Base-by-base conservation (phyloP, 1,140 invertebrate genomes). In the Zeugodacus cucurbitae region DNA sequence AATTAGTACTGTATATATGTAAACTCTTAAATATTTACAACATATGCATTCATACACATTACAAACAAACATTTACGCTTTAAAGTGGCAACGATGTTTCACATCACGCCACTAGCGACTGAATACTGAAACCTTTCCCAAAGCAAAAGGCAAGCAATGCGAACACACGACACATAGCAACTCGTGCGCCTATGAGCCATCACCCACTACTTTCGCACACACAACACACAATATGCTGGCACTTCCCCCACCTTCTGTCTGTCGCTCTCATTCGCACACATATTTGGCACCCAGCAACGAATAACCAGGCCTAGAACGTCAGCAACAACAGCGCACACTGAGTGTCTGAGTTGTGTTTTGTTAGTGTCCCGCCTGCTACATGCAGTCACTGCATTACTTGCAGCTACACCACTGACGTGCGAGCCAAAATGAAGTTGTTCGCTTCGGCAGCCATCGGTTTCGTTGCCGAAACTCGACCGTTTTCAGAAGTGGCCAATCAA, bases 401-500 rank as follows among this genome's bases (percentile, higher is more conserved):
- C 41, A 48, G 29, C 74, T 54, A 48, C 74, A 82, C 74, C 74
- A 48, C 74, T 82, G 26, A 41, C 41, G 11, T 41, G 26, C 74
- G 41, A 26, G n/a, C 74, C 74, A 82, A 48, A 48, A 48, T 82
- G 37, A 82, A 82, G 74, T 82, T 82, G 10, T 20, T 14, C 5
- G 41, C 74, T 82, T 82, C 74, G 74, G 37, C 74, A 82, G 74
- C 74, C 74, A 82, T 82, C 74, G 74, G 37, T 82, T 82, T 82
- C 3, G 26, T n/a, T 26, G 74, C 74, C 74, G 74, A 82, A 82
- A 82, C 41, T 48, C 74, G 74, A 82, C 26, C 41, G 10, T 48
- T 48, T 3, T 29, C 44, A 87, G 62, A 87, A 82, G 89, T 90
- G 91, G 91, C 91, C 91, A 91, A 91, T 91, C 91, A 91, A 91